Base-by-base conservation (phyloP, 1,140 invertebrate species). In the Caenorhabditis remanei region DNA sequence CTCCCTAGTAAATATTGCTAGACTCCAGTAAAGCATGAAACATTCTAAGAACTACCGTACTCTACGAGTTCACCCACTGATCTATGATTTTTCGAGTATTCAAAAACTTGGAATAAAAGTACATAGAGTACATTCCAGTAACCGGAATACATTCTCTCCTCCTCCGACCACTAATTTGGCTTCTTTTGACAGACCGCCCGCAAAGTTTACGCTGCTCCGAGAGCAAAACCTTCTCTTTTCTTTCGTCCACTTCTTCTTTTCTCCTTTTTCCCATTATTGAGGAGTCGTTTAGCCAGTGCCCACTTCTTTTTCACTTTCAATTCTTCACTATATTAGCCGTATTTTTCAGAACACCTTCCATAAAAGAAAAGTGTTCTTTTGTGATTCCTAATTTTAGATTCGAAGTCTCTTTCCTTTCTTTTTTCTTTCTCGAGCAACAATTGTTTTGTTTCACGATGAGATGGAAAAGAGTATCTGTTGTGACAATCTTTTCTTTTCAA, bases 231-330 rank as follows among this genome's bases (percentile, higher is more conserved):
- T 79, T 79, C 71, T 32, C 41, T 71, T 7, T 41, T 65, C 63
- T 41, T 14, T 19, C 32, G 40, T 65, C 32, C 46, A 50, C 46
- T 50, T 50, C 40, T 43, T 79, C 46, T 43, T 41, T 75, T 14
- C n/a, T 6, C 32, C 32, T 24, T 19, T 50, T 79, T 79, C 46
- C 71, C 46, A 79, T 79, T 79, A 79, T 79, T 50, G 71, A 79
- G 71, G 41, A 79, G 71, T 46, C 71, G 71, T 79, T 79, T 79
- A 79, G 71, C 71, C 71, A 79, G 71, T 79, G 46, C 11, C 46
- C 46, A 53, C 50, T 53, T 16, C 71, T 79, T 79, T n/a, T 79
- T 43, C 14, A 13, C 13, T 63, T 32, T 32, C 24, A 1, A 13
- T 40, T 63, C 61, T 32, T 63, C 61, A 63, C 61, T 63, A 63